Evolutionary conservation across 1,140 invertebrate genomes (phyloP), one percentile per base, ranked within the genome.

Genomic region (Olivierus martensii): DNA sequence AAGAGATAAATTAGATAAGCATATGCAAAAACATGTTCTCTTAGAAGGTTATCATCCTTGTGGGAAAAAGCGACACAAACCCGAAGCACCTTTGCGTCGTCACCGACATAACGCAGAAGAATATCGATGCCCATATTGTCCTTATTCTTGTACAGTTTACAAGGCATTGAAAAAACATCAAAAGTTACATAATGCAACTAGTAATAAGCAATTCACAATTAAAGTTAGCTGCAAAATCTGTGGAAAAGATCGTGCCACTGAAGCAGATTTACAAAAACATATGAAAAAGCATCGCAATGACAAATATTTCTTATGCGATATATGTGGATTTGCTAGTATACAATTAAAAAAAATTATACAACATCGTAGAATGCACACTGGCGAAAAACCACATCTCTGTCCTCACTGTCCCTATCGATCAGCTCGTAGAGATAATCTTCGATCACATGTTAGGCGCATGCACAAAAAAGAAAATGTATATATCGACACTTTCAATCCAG

Each of bases 191-290:
- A 50, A 49, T 34, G 39, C 43, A n/a, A 22, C 51, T 10, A 55
- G 59, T 17, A 53, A 42, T 19, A 41, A 55, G 21, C 44, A 46
- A 10, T 60, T 55, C 35, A 51, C 55, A 51, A 50, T 65, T 47
- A 69, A 71, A 54, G 65, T 76, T 43, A 75, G 73, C 51, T 77
- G 75, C 58, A 73, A 74, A 18, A 72, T 77, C n/a, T 77, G 75
- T 58, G 75, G 74, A 4, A 75, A 75, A 19, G 75, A 77, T 45
- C 64, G 73, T 34, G 68, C 70, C 1, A 70, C 71, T 18, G 74
- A 77, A 52, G 67, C 70, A 34, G 71, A 75, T 47, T 65, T 76
- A 28, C 70, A 69, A 45, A 66, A 69, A 52, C 75, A 77, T 53
- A 76, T 77, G 74, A 65, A 66, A 46, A 75, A 74, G 61, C 75